phyloP scores from a whole-genome alignment of 1,140 invertebrate genomes.

The Tetragonula clypearis region DNA sequence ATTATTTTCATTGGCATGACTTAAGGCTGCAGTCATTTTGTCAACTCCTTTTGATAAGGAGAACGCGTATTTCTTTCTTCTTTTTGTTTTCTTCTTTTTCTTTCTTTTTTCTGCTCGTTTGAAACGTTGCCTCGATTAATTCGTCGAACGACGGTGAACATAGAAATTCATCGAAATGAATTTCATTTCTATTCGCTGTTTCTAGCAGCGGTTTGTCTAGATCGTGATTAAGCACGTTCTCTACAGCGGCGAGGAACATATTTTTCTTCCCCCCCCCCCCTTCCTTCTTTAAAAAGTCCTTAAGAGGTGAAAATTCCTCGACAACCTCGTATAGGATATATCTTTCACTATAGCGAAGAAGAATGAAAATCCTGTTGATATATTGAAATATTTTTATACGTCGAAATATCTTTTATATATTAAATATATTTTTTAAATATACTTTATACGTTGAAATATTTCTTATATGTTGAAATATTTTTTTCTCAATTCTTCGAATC shows the following conservation, averaged over 20 bases:
- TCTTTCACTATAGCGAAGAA: neutral
- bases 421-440: no score
- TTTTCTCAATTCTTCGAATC: neutral
- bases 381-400: neutral
- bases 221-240: conserved; percentile 34
- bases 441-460: no score
- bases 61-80: neutral
- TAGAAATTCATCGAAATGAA: conserved; percentile 26
- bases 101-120: neutral
- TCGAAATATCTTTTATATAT: no score
- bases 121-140: neutral
- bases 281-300: no score
- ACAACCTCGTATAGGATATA: neutral
- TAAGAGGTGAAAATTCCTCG: neutral
- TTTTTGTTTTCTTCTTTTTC: no score
- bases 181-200: neutral
- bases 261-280: neutral
- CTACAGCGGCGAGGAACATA: neutral
- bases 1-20: neutral
- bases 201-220: neutral
- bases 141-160: neutral
- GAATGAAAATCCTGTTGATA: neutral
- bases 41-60: neutral
- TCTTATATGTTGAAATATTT: neutral
- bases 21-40: neutral